Evolutionary conservation across 2,888 invertebrate genomes (phyloP).

Genomic region (Megamerina dolium): DNA sequence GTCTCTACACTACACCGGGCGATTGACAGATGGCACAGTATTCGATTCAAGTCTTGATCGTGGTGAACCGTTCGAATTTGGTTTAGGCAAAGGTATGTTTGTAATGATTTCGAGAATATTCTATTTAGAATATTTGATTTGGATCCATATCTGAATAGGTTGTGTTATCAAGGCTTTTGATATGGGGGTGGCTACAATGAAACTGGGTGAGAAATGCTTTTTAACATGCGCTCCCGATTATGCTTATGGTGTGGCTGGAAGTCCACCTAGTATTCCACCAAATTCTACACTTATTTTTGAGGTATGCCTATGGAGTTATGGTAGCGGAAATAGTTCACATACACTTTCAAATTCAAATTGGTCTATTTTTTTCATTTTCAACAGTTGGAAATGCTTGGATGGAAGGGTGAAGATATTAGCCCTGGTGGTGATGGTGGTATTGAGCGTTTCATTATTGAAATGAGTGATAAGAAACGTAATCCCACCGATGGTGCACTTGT

Average conservation of each 20-base stretch:
- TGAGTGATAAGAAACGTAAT: constrained; percentile 63
- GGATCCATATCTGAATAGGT: constrained; percentile 51
- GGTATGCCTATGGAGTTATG: constrained; percentile 51
- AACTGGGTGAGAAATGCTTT: constrained; percentile 75
- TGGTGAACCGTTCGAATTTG: constrained; percentile 78
- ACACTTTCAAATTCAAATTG: too few species aligned
- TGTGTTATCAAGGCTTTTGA: constrained; percentile 93
- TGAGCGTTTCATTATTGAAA: constrained; percentile 61
- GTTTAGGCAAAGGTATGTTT: constrained; percentile 70
- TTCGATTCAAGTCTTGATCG: constrained; percentile 89
- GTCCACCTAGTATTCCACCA: constrained; percentile 82
- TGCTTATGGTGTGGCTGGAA: constrained; percentile 81
- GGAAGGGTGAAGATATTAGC: constrained; percentile 85
- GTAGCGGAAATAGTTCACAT: too few species aligned
- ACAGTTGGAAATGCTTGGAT: constrained; percentile 82
- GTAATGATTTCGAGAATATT: neutral
- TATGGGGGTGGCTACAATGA: constrained; percentile 89
- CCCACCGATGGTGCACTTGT: constrained; percentile 82
- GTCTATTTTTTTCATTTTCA: too few species aligned
- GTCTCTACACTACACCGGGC: constrained; percentile 84
- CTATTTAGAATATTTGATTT: neutral
- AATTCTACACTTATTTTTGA: constrained; percentile 84
- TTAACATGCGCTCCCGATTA: constrained; percentile 83
- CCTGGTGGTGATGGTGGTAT: constrained; percentile 79
- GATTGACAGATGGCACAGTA: constrained; percentile 74